A percentile compares a stretch with the other conserved stretches of the same genome.
phyloP scores from a whole-genome alignment of 2,888 invertebrate species.

The Catocala sponsa region DNA sequence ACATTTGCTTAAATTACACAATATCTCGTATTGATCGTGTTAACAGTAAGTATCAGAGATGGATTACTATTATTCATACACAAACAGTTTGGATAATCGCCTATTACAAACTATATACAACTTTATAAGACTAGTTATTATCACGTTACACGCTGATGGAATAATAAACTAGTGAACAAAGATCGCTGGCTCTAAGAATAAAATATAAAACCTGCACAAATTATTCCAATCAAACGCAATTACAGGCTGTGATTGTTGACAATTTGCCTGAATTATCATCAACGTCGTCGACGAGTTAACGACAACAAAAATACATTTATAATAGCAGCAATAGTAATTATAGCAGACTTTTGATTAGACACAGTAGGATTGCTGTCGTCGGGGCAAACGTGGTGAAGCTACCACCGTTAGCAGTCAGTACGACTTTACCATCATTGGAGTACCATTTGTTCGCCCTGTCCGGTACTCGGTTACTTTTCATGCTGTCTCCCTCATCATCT shows the following conservation, averaged over 20 bases:
- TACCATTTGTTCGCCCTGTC: constrained; percentile 86
- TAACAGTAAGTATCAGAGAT: constrained; percentile 63
- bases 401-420: constrained; percentile 61
- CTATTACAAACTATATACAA: constrained; percentile 80
- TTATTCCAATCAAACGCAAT: constrained; percentile 49
- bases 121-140: constrained; percentile 84
- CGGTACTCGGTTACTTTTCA: constrained; percentile 81
- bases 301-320: constrained; percentile 33
- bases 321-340: constrained; percentile 45
- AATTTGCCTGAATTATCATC: constrained; percentile 48
- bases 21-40: constrained; percentile 43
- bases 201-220: constrained; percentile 46
- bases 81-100: constrained; percentile 62
- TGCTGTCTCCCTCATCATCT: constrained; percentile 64
- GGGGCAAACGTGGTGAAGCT: constrained; percentile 51
- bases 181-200: constrained; percentile 30
- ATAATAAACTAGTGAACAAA: constrained; percentile 46
- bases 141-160: constrained; percentile 83
- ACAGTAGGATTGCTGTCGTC: constrained; percentile 60
- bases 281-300: constrained; percentile 24
- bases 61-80: constrained; percentile 62
- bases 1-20: constrained; percentile 59
- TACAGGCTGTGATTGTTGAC: constrained; percentile 46
- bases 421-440: constrained; percentile 78
- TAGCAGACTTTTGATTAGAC: constrained; percentile 54